phyloP scores from a whole-genome alignment of 1,140 invertebrate genomes.

The Cydia splendana region DNA sequence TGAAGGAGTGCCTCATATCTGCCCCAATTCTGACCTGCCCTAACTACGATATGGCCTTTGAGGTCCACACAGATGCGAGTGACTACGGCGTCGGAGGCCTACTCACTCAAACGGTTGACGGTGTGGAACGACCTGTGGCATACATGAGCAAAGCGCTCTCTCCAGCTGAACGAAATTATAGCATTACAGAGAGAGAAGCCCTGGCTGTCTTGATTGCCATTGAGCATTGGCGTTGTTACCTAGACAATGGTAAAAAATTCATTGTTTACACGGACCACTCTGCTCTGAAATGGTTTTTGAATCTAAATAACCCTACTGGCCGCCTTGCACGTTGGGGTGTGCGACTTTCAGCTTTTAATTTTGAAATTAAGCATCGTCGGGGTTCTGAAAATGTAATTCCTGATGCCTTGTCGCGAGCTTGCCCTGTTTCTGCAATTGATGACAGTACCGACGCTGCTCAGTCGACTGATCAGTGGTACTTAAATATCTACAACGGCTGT shows the following conservation, averaged over 20 bases:
- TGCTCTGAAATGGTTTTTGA: conserved; percentile 24
- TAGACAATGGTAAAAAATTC: not conserved
- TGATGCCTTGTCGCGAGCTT: not conserved
- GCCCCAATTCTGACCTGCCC: not conserved
- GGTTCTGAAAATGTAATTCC: conserved; percentile 21
- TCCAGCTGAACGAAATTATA: not conserved
- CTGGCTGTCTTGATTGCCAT: not conserved
- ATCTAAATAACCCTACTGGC: not conserved
- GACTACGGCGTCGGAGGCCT: conserved; percentile 1
- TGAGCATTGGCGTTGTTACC: conserved; percentile 9
- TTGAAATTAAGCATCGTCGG: conserved; percentile 1
- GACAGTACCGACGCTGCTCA: not conserved
- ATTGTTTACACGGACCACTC: no score
- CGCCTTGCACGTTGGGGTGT: conserved; percentile 21
- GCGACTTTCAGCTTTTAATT: conserved; percentile 16
- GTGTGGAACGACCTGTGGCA: not conserved
- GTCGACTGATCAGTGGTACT: not conserved
- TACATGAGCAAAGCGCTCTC: not conserved
- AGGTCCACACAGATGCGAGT: conserved; percentile 3
- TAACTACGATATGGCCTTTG: not conserved
- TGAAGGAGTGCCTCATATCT: not conserved
- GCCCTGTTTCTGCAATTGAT: not conserved
- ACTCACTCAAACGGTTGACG: not conserved
- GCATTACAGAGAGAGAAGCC: not conserved
- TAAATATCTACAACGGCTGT: not conserved